Conservation (phyloP, 1,140 invertebrate genomes). For the Brachionus manjavacas region DNA sequence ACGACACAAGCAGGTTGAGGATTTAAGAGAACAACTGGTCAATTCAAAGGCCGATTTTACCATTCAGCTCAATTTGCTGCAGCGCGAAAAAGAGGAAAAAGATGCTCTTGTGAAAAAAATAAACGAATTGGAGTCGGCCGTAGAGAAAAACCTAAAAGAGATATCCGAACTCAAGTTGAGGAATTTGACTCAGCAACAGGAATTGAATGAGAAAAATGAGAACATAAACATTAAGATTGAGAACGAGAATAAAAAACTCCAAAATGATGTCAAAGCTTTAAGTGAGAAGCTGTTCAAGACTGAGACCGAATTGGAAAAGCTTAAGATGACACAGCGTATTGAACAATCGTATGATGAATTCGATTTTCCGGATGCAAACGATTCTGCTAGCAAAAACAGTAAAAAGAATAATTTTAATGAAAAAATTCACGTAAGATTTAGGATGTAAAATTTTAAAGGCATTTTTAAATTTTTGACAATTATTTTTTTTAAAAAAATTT, state of each 20-base stretch:
- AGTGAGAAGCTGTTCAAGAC: slow-evolving; percentile 28
- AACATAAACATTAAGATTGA: slow-evolving; percentile 21
- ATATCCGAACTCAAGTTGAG: slow-evolving; percentile 23
- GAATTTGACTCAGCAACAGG: not conserved
- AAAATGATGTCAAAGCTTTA: not conserved
- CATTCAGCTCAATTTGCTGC: slow-evolving; percentile 8
- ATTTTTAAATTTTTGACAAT: no score
- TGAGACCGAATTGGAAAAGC: slow-evolving; percentile 33
- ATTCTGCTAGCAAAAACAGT: not conserved
- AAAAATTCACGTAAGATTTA: slow-evolving; percentile 33
- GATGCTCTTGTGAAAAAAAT: not conserved
- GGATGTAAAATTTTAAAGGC: no score
- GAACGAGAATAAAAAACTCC: slow-evolving; percentile 27
- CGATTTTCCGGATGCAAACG: slow-evolving; percentile 8
- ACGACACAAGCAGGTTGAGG: slow-evolving; percentile 17
- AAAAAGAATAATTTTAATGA: slow-evolving; percentile 14
- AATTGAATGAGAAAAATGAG: slow-evolving; percentile 15
- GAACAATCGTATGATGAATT: slow-evolving; percentile 18
- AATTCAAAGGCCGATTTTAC: slow-evolving; percentile 5
- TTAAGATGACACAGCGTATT: not conserved
- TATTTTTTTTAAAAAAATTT: no score
- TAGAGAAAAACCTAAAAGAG: slow-evolving; percentile 24
- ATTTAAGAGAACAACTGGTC: slow-evolving; percentile 22
- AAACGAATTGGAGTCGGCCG: not conserved
- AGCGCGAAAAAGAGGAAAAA: slow-evolving; percentile 41